Evolutionary conservation across 2,797 vertebrate species (phyloP).

Genomic region (Gorsachius magnificus): DNA sequence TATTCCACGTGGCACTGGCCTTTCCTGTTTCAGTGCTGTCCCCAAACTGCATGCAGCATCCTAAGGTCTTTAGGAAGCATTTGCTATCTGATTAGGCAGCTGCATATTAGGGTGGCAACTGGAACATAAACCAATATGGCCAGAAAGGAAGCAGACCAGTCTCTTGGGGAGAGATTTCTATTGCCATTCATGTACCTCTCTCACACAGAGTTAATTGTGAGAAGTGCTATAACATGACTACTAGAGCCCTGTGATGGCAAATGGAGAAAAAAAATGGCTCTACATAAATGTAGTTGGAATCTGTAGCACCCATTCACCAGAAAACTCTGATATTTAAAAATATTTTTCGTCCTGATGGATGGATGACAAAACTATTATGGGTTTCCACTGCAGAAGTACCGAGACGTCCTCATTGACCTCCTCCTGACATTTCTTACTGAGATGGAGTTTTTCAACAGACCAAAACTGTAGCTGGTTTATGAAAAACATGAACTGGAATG

Average conservation of each 20-base stretch:
- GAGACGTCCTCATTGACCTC: not conserved
- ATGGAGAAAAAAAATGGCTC: not conserved
- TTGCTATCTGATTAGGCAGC: not conserved
- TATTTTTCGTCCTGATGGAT: not conserved
- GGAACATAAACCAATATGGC: conserved; percentile 10
- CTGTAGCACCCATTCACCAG: not conserved
- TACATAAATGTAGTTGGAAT: not conserved
- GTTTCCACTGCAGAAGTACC: not conserved
- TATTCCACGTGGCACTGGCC: not conserved
- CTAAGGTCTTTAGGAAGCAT: not conserved
- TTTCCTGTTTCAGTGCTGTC: not conserved
- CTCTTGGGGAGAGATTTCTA: not conserved
- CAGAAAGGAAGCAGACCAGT: not conserved
- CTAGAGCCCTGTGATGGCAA: not conserved
- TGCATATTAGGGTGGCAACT: not conserved
- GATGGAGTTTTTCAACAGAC: not conserved
- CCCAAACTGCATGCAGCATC: not conserved
- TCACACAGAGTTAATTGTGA: not conserved
- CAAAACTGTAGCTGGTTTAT: not conserved
- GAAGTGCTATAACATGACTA: not conserved
- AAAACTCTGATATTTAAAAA: not conserved
- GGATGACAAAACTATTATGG: not conserved
- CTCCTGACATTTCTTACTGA: not conserved
- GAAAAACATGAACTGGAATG: not conserved
- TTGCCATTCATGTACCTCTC: not conserved